Evolutionary conservation across 1,140 invertebrate genomes (phyloP).

Genomic region (Orussus abietinus): DNA sequence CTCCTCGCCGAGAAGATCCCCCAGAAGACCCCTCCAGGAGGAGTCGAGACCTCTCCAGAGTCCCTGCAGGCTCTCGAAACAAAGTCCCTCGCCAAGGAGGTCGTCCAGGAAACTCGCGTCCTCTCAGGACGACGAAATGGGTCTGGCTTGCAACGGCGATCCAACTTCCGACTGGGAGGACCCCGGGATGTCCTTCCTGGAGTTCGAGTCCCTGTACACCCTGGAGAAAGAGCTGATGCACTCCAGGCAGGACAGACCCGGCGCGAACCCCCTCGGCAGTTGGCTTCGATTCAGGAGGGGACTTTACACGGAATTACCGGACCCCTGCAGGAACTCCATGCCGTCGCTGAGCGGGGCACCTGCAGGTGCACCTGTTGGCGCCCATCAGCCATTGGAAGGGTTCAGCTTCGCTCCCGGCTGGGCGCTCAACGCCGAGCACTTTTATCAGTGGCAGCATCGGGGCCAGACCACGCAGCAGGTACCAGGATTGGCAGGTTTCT

Average conservation of each 20-base stretch:
- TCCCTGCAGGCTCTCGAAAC: slow-evolving; percentile 18
- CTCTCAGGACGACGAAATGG: slow-evolving; percentile 30
- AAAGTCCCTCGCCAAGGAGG: slow-evolving; percentile 18
- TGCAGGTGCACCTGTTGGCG: neutral
- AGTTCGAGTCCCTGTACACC: slow-evolving; percentile 40
- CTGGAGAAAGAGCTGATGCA: slow-evolving; percentile 36
- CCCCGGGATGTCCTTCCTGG: slow-evolving; percentile 37
- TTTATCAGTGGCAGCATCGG: slow-evolving; percentile 43
- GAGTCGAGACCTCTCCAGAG: slow-evolving; percentile 6
- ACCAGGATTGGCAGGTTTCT: slow-evolving; percentile 11
- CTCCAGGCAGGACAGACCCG: slow-evolving; percentile 19
- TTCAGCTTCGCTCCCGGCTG: slow-evolving; percentile 43
- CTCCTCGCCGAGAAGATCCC: slow-evolving; percentile 13
- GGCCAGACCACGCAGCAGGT: slow-evolving; percentile 42
- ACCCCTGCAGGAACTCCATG: slow-evolving; percentile 20
- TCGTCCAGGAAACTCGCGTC: slow-evolving; percentile 13
- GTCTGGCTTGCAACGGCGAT: slow-evolving; percentile 18
- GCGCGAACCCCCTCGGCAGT: slow-evolving; percentile 28
- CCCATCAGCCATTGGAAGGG: slow-evolving; percentile 25
- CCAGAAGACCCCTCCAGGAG: slow-evolving; percentile 17
- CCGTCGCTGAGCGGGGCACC: neutral
- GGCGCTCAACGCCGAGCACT: slow-evolving; percentile 39
- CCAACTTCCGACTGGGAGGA: slow-evolving; percentile 18
- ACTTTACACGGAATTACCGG: slow-evolving; percentile 36
- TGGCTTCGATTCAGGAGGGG: slow-evolving; percentile 28